These are phyloP conservation scores for Leptura quadrifasciata DNA, from an alignment of 2,888 invertebrate genomes.

Conservation along the genomic window DNA sequence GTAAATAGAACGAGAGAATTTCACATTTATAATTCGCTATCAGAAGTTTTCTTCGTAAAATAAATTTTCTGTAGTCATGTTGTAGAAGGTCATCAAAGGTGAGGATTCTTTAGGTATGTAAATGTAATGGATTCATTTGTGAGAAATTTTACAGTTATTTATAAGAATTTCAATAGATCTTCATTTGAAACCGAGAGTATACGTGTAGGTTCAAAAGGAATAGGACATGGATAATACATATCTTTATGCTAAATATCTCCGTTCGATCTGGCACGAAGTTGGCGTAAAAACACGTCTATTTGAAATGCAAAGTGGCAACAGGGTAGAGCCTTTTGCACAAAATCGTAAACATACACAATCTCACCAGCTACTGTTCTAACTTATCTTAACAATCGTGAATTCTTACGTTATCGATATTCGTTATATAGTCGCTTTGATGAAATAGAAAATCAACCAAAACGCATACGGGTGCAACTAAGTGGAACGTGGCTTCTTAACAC, in stretches of 20 bases:
- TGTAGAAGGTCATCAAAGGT: conserved; percentile 23
- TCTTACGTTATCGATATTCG: conserved; percentile 66
- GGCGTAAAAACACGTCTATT: conserved; percentile 70
- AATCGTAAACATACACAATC: conserved; percentile 70
- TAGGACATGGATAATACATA: conserved; percentile 70
- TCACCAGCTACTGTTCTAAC: conserved; percentile 65
- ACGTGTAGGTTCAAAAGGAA: conserved; percentile 65
- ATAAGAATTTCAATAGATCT: conserved; percentile 62
- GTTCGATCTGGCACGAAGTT: conserved; percentile 72
- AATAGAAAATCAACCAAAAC: conserved; percentile 53
- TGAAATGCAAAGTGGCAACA: conserved; percentile 71
- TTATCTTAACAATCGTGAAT: conserved; percentile 70
- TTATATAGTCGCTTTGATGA: conserved; percentile 53
- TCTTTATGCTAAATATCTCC: conserved; percentile 71
- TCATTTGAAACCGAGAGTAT: conserved; percentile 61
- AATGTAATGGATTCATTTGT: conserved; percentile 49
- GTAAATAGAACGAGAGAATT: neutral
- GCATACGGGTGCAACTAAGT: conserved; percentile 45
- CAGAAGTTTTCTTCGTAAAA: neutral
- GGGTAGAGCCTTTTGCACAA: conserved; percentile 64
- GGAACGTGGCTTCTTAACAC: conserved; percentile 43
- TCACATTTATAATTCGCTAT: neutral
- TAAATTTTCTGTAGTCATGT: conserved; percentile 2
- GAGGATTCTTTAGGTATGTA: conserved; percentile 24
- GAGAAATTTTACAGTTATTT: conserved; percentile 47